Evolutionary conservation across 1,140 invertebrate genomes (phyloP).

Genomic region (Mizuhopecten yessoensis): DNA sequence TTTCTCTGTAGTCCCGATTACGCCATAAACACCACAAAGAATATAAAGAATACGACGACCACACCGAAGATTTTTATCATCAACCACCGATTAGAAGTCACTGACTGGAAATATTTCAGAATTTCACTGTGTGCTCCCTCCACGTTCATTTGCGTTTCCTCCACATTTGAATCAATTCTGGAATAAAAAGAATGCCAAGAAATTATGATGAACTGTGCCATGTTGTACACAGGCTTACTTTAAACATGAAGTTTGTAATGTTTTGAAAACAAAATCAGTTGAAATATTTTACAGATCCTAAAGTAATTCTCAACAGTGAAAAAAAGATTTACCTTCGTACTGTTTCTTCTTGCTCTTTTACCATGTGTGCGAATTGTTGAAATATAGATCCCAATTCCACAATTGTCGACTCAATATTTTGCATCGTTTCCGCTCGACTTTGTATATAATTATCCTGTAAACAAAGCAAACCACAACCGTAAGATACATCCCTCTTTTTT

Average conservation of each 20-base stretch:
- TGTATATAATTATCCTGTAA: constrained; percentile 93
- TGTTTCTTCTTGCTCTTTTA: constrained; percentile 99
- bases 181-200: constrained; percentile 71
- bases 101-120: constrained; percentile 98
- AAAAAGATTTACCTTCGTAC: constrained; percentile 90
- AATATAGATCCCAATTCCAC: constrained; percentile 99
- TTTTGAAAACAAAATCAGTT: no score
- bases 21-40: constrained; percentile 96
- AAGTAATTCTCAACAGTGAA: neutral
- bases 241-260: no score
- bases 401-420: constrained; percentile 99
- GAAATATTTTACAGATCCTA: no score
- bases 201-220: neutral
- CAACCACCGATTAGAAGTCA: constrained; percentile 98
- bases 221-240: no score
- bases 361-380: constrained; percentile 98
- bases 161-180: constrained; percentile 98
- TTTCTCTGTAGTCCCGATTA: constrained; percentile 69
- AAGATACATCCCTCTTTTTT: constrained; percentile 37
- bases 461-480: constrained; percentile 52
- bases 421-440: constrained; percentile 98
- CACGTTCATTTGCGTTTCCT: constrained; percentile 97
- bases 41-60: constrained; percentile 99
- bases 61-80: constrained; percentile 99
- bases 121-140: constrained; percentile 99